phyloP scores from a whole-genome alignment of 2,888 invertebrate species.

The Coremacera marginata region DNA sequence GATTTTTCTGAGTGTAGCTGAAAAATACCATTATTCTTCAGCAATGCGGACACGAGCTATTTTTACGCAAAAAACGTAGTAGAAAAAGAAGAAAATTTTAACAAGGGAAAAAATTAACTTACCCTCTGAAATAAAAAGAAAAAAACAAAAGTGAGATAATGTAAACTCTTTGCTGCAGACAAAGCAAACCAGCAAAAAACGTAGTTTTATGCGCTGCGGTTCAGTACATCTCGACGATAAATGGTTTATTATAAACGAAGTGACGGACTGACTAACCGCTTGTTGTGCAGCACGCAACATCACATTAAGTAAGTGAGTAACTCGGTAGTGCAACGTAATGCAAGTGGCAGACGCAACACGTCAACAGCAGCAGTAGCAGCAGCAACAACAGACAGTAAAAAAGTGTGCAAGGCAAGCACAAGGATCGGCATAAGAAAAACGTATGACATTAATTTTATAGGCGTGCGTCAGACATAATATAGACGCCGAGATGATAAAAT shows the following conservation, averaged over 20 bases:
- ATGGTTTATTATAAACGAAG: constrained; percentile 30
- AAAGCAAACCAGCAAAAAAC: constrained; percentile 6
- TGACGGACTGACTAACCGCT: not conserved
- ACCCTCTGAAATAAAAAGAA: not conserved
- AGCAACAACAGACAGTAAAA: constrained; percentile 6
- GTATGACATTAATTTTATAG: constrained; percentile 60
- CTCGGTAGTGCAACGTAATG: not conserved
- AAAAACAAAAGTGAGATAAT: not conserved
- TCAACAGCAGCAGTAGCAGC: not conserved
- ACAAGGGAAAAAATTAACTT: not conserved
- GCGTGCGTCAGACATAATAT: constrained; percentile 37
- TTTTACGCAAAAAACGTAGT: not conserved
- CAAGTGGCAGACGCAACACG: constrained; percentile 2
- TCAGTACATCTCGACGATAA: constrained; percentile 29
- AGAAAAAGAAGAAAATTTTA: not conserved
- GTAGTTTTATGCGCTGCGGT: constrained; percentile 19
- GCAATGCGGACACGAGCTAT: constrained; percentile 32
- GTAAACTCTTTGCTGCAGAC: constrained; percentile 17
- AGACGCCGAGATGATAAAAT: constrained; percentile 17
- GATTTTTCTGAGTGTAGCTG: constrained; percentile 8
- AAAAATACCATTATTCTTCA: constrained; percentile 8
- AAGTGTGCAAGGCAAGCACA: not conserved
- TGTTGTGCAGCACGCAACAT: not conserved
- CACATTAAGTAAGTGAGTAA: constrained; percentile 18
- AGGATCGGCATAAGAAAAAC: constrained; percentile 29